Percentiles rank a stretch among this genome's conserved stretches.
phyloP scores from a whole-genome alignment of 2,888 invertebrate genomes.

The Mimas tiliae region DNA sequence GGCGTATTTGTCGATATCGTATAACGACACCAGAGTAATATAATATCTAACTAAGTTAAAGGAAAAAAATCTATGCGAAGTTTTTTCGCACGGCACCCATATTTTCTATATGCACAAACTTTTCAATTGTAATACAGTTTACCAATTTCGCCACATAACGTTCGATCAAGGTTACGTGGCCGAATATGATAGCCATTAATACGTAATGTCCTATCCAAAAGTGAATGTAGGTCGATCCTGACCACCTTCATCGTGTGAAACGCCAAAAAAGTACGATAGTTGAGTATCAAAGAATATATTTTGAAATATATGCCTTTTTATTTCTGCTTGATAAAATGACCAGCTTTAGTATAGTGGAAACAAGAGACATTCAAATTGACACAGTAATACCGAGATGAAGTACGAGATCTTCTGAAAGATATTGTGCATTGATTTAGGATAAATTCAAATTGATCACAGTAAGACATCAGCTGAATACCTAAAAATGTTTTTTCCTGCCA shows the following conservation, averaged over 20 bases:
- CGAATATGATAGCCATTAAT: neutral
- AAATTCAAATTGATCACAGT: too few species aligned
- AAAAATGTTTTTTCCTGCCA: too few species aligned
- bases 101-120: neutral
- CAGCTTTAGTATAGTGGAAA: too few species aligned
- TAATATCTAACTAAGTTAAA: too few species aligned
- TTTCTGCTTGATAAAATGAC: too few species aligned
- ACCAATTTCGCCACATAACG: neutral
- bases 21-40: too few species aligned
- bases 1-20: too few species aligned
- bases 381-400: too few species aligned
- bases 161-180: slow-evolving; percentile 1
- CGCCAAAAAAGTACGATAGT: neutral
- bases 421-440: too few species aligned
- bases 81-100: neutral
- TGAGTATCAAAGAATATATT: neutral
- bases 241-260: neutral
- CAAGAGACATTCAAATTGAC: too few species aligned
- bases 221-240: slow-evolving; percentile 9
- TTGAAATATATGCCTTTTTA: neutral
- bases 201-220: slow-evolving; percentile 3
- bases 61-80: neutral
- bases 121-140: neutral
- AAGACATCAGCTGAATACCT: too few species aligned
- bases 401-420: too few species aligned